Evolutionary conservation across 2,888 invertebrate species (phyloP).

Genomic region (Malthinus flaveolus): DNA sequence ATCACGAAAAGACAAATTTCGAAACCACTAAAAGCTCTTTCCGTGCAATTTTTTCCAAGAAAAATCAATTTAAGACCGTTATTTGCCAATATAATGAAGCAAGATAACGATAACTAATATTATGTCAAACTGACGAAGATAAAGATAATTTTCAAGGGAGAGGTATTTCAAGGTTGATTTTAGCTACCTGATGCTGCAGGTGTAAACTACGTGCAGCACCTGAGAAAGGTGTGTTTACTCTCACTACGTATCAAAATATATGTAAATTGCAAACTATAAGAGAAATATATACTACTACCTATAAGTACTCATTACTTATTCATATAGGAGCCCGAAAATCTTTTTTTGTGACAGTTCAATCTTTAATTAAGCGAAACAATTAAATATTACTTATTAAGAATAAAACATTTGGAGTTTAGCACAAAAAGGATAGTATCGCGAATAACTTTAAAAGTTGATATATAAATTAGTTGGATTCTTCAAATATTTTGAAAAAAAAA

Average conservation of each 20-base stretch:
- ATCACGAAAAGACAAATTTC: slow-evolving; percentile 10
- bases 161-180: slow-evolving; percentile 43
- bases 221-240: slow-evolving; percentile 28
- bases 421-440: no score
- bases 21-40: slow-evolving; percentile 23
- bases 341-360: slow-evolving; percentile 4
- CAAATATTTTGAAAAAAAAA: no score
- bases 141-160: slow-evolving; percentile 34
- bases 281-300: no score
- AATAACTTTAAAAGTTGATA: no score
- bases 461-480: no score
- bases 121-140: slow-evolving; percentile 25
- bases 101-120: slow-evolving; percentile 27
- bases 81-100: slow-evolving; percentile 37
- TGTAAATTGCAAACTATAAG: slow-evolving; percentile 3
- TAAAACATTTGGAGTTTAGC: no score
- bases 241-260: slow-evolving; percentile 6
- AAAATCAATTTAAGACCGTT: slow-evolving; percentile 42
- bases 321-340: slow-evolving; percentile 1
- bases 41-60: slow-evolving; percentile 38
- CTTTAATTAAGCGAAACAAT: slow-evolving; percentile 2
- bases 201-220: slow-evolving; percentile 33
- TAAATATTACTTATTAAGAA: not conserved
- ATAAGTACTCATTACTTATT: slow-evolving; percentile 7
- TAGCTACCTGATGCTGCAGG: slow-evolving; percentile 43